Conservation (phyloP, 2,888 invertebrate species). For the Drosophila bunnanda region DNA sequence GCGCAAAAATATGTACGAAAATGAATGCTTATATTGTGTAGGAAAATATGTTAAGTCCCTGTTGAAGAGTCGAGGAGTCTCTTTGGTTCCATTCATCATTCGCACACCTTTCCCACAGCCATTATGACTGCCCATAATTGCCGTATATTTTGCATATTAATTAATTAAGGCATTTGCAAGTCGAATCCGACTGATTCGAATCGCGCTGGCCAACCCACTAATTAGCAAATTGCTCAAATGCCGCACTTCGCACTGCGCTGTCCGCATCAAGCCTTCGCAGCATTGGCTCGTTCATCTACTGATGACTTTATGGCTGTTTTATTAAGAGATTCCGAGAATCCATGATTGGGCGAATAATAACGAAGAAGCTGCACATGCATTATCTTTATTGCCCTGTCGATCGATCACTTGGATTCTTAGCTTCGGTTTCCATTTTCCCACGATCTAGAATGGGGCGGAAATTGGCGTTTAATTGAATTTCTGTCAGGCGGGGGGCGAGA, state of each 20-base stretch:
- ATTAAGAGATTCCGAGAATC: background rate
- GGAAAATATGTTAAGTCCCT: background rate
- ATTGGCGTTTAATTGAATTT: slow-evolving; percentile 59
- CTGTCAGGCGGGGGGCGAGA: slow-evolving; percentile 27
- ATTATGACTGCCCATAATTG: slow-evolving; percentile 28
- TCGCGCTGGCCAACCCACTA: slow-evolving; percentile 27
- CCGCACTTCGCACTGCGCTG: slow-evolving; percentile 1
- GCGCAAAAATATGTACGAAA: background rate
- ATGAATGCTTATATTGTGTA: background rate
- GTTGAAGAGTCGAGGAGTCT: slow-evolving; percentile 6
- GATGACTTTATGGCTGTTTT: background rate
- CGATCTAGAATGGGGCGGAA: slow-evolving; percentile 47
- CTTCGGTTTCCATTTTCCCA: slow-evolving; percentile 62
- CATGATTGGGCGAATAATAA: background rate
- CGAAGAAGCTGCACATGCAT: slow-evolving; percentile 8
- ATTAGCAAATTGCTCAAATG: slow-evolving; percentile 21
- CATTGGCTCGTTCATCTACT: slow-evolving; percentile 6
- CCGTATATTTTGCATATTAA: slow-evolving; percentile 34
- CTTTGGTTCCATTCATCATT: slow-evolving; percentile 30
- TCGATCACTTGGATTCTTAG: slow-evolving; percentile 4
- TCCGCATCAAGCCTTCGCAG: slow-evolving; percentile 47
- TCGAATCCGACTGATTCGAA: slow-evolving; percentile 23
- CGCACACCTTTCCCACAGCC: slow-evolving; percentile 34
- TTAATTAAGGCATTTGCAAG: slow-evolving; percentile 43
- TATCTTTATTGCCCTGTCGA: background rate